Base-by-base conservation (phyloP, 2,113 vertebrate genomes). In the Synchiropus splendidus region DNA sequence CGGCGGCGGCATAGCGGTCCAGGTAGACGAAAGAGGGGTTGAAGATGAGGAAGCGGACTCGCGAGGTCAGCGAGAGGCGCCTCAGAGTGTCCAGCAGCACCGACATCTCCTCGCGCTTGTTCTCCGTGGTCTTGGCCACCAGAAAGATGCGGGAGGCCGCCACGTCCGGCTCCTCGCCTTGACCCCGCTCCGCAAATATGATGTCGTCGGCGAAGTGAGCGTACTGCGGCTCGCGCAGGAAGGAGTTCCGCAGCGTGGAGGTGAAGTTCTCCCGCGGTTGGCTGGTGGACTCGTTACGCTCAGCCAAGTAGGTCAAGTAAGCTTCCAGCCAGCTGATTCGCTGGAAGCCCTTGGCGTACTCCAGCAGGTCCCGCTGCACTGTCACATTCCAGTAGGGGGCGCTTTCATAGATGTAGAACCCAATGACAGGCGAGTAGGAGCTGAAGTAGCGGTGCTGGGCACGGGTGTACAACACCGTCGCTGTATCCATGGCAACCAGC, bases 321-420 rank as follows among this genome's bases (percentile, higher is more conserved):
- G 92, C 91, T 51, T 99, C 95, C 37, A 98, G 92, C 95, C 95
- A 99, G 79, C 94, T 97, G 87, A 98, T 93, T 44, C 93, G 86
- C 77, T 96, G 93, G 76, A 97, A 99, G 41, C 94, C 95, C 76
- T 79, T 94, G 45, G 92, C 92, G 39, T 97, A 97, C 59, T 98
- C 92, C 59, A 94, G 72, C 42, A 99, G 86, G 1, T 98, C 93
- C 61, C 91, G 89, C 84, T 98, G 95, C 36, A 98, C 92, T n/a
- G 90, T 92, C 53, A 82, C 80, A 53, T 98, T 99, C 95, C 95
- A 99, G 84, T 99, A 99, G 71, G 96, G 93, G 31, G 97, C 94
- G 0, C 92, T 97, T 70, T 99, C 95, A 0, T 99, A 99, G 64
- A 99, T 95, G 75, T 99, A 99, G 83, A 99, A 98, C 38, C 95